Evolutionary conservation across 2,797 vertebrate species (phyloP).

Genomic region (Toxotes lorentzi): DNA sequence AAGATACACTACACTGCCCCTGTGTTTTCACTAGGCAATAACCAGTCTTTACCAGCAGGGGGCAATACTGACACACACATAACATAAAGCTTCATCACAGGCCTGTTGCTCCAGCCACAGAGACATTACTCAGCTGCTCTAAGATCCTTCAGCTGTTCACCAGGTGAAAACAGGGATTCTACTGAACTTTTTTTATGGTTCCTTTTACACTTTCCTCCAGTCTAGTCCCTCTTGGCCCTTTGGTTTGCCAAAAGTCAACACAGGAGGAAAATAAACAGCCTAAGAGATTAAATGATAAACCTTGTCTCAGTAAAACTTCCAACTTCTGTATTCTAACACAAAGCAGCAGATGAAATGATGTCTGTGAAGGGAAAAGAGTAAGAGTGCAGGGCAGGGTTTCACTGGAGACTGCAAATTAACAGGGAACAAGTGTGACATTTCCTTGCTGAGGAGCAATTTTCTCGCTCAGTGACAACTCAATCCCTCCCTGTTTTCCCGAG

Average conservation of each 20-base stretch:
- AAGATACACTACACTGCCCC: neutral
- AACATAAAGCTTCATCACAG: neutral
- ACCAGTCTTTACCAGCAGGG: constrained; percentile 68
- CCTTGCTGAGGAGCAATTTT: constrained; percentile 11
- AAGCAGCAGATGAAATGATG: constrained; percentile 49
- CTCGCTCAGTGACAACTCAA: neutral
- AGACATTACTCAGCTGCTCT: neutral
- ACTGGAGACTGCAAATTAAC: constrained; percentile 49
- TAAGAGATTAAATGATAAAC: constrained; percentile 25
- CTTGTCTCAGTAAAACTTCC: constrained; percentile 20
- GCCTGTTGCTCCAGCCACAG: constrained; percentile 1
- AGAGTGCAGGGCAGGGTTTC: constrained; percentile 34
- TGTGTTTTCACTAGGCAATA: constrained; percentile 16
- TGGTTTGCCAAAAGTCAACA: constrained; percentile 23
- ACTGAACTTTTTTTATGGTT: neutral
- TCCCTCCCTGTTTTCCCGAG: constrained; percentile 59
- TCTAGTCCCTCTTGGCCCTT: neutral
- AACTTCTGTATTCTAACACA: constrained; percentile 37
- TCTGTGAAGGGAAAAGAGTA: constrained; percentile 41
- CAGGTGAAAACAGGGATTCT: constrained; percentile 15
- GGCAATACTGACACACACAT: constrained; percentile 46
- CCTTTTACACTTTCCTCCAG: neutral
- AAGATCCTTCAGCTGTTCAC: neutral
- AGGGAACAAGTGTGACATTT: constrained; percentile 13
- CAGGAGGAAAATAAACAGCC: constrained; percentile 25